These are phyloP conservation scores for Lacanobia oleracea DNA, from an alignment of 2,888 invertebrate species.

Conservation along the genomic window DNA sequence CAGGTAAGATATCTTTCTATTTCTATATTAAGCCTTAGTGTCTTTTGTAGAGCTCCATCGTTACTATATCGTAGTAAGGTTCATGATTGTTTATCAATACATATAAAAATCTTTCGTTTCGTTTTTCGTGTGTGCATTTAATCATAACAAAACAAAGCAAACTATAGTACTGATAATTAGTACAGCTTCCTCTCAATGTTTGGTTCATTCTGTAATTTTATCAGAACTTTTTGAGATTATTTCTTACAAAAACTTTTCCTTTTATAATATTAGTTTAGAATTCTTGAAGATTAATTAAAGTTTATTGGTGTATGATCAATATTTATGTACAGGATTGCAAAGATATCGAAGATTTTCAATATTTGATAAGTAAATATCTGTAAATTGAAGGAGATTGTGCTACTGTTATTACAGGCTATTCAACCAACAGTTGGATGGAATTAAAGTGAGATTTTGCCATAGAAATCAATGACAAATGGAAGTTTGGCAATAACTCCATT, in stretches of 20 bases:
- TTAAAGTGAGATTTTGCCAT: neutral
- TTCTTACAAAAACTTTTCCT: no score
- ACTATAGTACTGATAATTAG: no score
- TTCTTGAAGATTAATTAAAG: neutral
- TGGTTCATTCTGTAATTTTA: no score
- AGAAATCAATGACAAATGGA: no score
- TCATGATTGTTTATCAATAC: no score
- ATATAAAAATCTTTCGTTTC: no score
- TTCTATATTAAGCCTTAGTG: neutral
- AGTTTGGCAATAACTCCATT: neutral
- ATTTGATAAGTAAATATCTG: neutral
- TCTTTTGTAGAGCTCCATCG: no score
- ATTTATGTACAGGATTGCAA: neutral
- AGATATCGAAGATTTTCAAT: neutral
- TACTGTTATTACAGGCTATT: neutral
- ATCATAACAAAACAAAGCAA: no score
- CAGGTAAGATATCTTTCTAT: conserved; percentile 16
- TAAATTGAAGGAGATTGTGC: neutral
- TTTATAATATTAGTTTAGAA: neutral
- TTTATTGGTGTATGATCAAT: neutral
- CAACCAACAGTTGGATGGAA: neutral
- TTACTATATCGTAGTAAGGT: no score
- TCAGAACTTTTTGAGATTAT: no score
- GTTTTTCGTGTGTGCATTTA: no score
- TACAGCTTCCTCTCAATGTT: no score